phyloP scores from a whole-genome alignment of 2,888 invertebrate genomes.

The Meghimatium bilineatum region DNA sequence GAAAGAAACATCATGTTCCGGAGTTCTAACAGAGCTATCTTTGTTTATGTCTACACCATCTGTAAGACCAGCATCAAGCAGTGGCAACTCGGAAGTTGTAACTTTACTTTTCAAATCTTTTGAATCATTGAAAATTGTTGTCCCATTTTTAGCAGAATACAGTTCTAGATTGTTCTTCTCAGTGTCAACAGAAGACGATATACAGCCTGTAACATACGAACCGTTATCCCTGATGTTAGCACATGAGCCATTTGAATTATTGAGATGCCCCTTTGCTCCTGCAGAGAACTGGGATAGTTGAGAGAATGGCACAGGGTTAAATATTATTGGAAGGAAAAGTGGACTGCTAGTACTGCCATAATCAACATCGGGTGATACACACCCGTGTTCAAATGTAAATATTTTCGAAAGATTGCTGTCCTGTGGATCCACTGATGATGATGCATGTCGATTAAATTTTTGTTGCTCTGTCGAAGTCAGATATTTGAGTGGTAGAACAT shows the following conservation, averaged over 20 bases:
- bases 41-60: neutral
- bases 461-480: neutral
- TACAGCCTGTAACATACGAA: neutral
- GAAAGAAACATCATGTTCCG: constrained; percentile 21
- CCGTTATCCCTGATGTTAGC: neutral
- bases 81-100: neutral
- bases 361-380: constrained; percentile 6
- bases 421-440: neutral
- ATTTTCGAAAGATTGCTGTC: neutral
- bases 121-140: neutral
- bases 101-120: neutral
- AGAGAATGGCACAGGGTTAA: constrained; percentile 23
- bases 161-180: neutral
- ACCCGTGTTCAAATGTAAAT: constrained; percentile 1
- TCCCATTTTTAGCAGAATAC: neutral
- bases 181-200: neutral
- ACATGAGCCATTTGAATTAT: too few species aligned
- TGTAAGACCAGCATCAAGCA: neutral
- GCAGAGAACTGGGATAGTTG: neutral
- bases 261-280: too few species aligned
- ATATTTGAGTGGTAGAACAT: constrained; percentile 4
- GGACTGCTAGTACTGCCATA: constrained; percentile 15
- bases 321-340: constrained; percentile 15
- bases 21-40: neutral
- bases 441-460: neutral